A percentile compares a stretch with the other conserved stretches of the same genome.
phyloP scores from a whole-genome alignment of 2,888 invertebrate species.

The Agapostemon virescens region DNA sequence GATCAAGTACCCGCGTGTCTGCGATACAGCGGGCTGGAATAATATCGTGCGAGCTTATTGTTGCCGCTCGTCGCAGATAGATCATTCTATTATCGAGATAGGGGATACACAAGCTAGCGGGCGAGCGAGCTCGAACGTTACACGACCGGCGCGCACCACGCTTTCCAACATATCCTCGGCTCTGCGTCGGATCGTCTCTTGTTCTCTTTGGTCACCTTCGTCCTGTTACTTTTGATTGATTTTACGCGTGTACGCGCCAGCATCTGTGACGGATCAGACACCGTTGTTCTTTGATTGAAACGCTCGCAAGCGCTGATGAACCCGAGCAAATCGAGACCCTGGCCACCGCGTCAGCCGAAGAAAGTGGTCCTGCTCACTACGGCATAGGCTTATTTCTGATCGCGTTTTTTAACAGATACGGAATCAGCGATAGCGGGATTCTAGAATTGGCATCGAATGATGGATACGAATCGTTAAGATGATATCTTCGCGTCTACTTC shows the following conservation, averaged over 20 bases:
- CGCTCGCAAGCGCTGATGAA: constrained; percentile 19
- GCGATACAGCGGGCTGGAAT: constrained; percentile 68
- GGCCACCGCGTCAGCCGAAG: constrained; percentile 21
- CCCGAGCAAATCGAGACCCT: constrained; percentile 34
- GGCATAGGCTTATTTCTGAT: constrained; percentile 11
- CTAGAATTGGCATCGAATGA: constrained; percentile 52
- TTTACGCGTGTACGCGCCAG: constrained; percentile 22
- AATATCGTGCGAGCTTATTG: constrained; percentile 73
- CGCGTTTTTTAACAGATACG: constrained; percentile 15
- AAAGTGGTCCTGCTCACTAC: constrained; percentile 19
- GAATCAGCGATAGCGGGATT: constrained; percentile 39
- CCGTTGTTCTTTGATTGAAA: constrained; percentile 44
- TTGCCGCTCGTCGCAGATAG: constrained; percentile 70
- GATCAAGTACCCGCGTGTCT: constrained; percentile 70
- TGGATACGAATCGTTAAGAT: constrained; percentile 59
- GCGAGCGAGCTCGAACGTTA: background rate
- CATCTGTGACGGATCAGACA: constrained; percentile 18
- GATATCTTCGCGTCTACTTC: constrained; percentile 45
- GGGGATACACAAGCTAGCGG: constrained; percentile 31
- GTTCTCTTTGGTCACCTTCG: background rate
- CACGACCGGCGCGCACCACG: background rate
- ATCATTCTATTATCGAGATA: constrained; percentile 75
- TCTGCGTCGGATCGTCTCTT: background rate
- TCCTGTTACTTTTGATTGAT: constrained; percentile 39
- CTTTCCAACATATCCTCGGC: background rate